Conservation (phyloP, 2,888 invertebrate genomes). For the Meteorus cinctellus region DNA sequence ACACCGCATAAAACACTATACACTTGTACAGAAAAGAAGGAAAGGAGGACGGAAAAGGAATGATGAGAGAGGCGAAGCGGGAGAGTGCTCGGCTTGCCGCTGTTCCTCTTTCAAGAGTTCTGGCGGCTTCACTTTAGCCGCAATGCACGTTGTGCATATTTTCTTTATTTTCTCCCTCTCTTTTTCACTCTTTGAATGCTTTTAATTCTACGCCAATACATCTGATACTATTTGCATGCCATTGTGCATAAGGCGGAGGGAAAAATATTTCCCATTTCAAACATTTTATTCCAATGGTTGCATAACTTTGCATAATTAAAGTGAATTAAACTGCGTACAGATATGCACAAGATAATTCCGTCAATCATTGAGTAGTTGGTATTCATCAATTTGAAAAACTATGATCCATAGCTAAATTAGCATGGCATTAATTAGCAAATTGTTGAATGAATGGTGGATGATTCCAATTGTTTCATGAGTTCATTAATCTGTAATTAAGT, state of each 20-base stretch:
- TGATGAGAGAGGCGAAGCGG: neutral
- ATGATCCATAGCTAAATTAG: too few relatives aligned
- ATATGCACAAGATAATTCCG: too few relatives aligned
- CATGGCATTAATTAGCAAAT: too few relatives aligned
- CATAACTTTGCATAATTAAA: too few relatives aligned
- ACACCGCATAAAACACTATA: constrained; percentile 33
- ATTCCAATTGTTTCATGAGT: too few relatives aligned
- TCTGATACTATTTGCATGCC: neutral
- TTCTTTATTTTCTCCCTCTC: constrained; percentile 11
- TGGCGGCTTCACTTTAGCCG: constrained; percentile 14
- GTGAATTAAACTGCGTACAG: too few relatives aligned
- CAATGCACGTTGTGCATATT: constrained; percentile 23
- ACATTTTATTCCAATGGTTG: too few relatives aligned
- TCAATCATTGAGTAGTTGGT: too few relatives aligned
- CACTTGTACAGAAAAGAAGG: neutral
- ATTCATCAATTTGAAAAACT: too few relatives aligned
- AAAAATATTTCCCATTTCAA: neutral
- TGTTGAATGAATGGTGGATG: too few relatives aligned
- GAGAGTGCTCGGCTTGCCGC: constrained; percentile 1
- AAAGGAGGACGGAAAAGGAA: neutral
- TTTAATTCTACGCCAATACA: constrained; percentile 6
- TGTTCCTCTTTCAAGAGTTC: constrained; percentile 34
- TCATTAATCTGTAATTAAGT: too few relatives aligned
- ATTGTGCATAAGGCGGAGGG: neutral
- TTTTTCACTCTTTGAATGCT: constrained; percentile 15